Evolutionary conservation across 2,888 invertebrate species (phyloP), one percentile per base, ranked within the genome.

Genomic region (Smittia sp.): DNA sequence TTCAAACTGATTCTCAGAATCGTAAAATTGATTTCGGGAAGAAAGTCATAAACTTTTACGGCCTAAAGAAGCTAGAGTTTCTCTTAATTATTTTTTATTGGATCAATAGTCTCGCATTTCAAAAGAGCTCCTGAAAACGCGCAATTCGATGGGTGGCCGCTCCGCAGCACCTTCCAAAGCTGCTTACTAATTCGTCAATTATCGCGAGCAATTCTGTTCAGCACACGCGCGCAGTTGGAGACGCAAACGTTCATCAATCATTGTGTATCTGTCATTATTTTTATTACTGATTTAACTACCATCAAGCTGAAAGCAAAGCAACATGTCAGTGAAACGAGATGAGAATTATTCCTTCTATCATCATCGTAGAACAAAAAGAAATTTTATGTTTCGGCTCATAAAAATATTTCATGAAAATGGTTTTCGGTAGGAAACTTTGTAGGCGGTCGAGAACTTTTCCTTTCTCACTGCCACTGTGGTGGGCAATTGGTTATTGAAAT

Each of bases 311-410:
- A 38, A 46, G 24, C 46, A 52, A 69, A 69, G 63, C 25, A 27
- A 63, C 25, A 63, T 63, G 63, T 63, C 63, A 63, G 27, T 69
- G 22, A n/a, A 58, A 58, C 58, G 58, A 58, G 58, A 58, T 69
- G 69, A 69, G 54, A 69, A 69, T 52, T 24, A 54, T 54, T 69
- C 15, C 41, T 69, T 69, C 69, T 69, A 69, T 69, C 69, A 69
- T 54, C 69, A 32, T 20, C 9, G 25, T 18, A 39, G 22, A 39
- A 27, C 11, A 65, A 27, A 20, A 62, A 11, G 20, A 20, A 67
- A 39, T 38, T 65, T 39, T 39, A 39, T 67, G 39, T 22, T 39
- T 38, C 41, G 20, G 18, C 20, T 39, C 67, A 67, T 67, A 67
- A 39, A 65, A 67, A 39, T 67, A 20, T 25, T 39, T 67, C 67